Evolutionary conservation across 2,113 vertebrate species (phyloP).

Genomic region (Ameiurus melas): DNA sequence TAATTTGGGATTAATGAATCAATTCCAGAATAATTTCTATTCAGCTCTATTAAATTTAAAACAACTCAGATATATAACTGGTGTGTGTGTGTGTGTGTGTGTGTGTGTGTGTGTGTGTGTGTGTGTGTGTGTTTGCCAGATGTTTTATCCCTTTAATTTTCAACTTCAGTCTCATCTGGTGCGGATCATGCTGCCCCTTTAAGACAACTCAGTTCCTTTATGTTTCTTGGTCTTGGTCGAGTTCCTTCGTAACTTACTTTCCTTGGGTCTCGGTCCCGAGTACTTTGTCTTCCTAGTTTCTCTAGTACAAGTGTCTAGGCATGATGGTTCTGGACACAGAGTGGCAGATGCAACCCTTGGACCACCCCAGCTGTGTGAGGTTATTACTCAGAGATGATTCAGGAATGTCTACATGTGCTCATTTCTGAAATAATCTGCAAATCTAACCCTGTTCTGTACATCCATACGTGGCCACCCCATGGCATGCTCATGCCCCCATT

Average conservation of each 20-base stretch:
- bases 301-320: background rate
- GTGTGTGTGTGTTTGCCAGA: conserved; percentile 13
- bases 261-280: background rate
- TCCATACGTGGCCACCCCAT: background rate
- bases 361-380: background rate
- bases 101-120: conserved; percentile 17
- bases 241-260: background rate
- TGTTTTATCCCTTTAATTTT: conserved; percentile 10
- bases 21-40: background rate
- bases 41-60: background rate
- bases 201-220: background rate
- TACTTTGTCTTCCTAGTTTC: background rate
- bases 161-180: conserved; percentile 16
- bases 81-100: conserved; percentile 1
- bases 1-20: background rate
- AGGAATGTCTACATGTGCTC: background rate
- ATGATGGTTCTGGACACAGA: background rate
- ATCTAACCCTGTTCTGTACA: background rate
- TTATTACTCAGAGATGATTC: background rate
- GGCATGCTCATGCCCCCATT: background rate
- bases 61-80: background rate
- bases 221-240: background rate
- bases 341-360: background rate
- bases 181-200: background rate
- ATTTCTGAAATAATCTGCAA: background rate